Conservation (phyloP, 2,888 invertebrate genomes). For the Bugulina stolonifera region DNA sequence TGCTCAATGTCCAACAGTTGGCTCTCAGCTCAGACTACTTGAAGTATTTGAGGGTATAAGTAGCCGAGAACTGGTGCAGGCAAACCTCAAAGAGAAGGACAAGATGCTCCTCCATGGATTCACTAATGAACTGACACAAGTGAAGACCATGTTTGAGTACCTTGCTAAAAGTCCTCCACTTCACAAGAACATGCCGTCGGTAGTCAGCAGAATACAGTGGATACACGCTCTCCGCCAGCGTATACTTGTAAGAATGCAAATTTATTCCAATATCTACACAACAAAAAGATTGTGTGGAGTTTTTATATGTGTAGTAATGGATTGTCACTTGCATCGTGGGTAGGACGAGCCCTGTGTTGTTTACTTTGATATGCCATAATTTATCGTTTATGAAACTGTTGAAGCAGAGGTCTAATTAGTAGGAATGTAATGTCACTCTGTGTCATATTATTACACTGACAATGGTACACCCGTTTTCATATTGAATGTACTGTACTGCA, state of each 20-base stretch:
- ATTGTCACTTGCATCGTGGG: no score
- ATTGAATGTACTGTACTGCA: no score
- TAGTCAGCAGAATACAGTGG: slow-evolving; percentile 50
- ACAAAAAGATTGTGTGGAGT: no score
- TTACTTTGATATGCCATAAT: no score
- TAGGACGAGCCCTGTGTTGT: no score
- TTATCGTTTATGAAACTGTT: no score
- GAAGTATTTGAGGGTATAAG: slow-evolving; percentile 53
- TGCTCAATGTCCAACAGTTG: slow-evolving; percentile 49
- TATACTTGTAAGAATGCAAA: slow-evolving; percentile 41
- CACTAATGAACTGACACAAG: slow-evolving; percentile 43
- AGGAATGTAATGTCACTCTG: no score
- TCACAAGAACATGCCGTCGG: slow-evolving; percentile 49
- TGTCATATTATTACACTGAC: no score
- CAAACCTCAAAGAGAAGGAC: slow-evolving; percentile 45
- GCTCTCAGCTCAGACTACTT: slow-evolving; percentile 48
- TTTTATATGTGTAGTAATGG: no score
- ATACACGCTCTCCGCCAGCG: slow-evolving; percentile 44
- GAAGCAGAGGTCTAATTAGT: no score
- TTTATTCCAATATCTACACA: no score
- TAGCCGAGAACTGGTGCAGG: slow-evolving; percentile 50
- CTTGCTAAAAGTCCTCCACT: slow-evolving; percentile 37
- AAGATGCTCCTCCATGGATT: slow-evolving; percentile 39
- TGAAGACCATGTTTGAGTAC: slow-evolving; percentile 42
- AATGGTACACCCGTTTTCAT: no score